phyloP scores from a whole-genome alignment of 2,797 vertebrate species.

The Betta splendens region DNA sequence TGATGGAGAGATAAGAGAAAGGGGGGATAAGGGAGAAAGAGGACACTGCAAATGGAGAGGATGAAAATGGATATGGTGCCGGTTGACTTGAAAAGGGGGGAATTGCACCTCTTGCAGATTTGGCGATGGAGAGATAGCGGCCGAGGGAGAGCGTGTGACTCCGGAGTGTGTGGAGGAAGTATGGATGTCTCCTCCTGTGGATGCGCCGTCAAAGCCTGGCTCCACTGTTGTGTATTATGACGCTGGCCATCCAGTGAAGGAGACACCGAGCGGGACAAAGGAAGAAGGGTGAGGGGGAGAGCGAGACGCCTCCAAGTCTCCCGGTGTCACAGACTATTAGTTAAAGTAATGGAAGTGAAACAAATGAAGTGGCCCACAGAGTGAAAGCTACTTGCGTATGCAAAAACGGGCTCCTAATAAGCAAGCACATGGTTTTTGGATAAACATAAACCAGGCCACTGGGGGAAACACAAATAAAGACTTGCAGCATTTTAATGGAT shows the following conservation, averaged over 20 bases:
- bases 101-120: conserved; percentile 55
- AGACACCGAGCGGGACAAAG: conserved; percentile 36
- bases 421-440: conserved; percentile 49
- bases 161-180: conserved; percentile 45
- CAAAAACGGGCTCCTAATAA: conserved; percentile 57
- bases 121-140: conserved; percentile 60
- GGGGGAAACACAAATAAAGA: conserved; percentile 54
- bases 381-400: conserved; percentile 54
- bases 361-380: conserved; percentile 57
- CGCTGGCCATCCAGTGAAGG: conserved; percentile 49
- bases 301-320: conserved; percentile 38
- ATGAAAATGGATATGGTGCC: conserved; percentile 51
- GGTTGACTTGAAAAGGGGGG: conserved; percentile 43
- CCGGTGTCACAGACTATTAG: conserved; percentile 39
- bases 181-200: conserved; percentile 59
- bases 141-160: conserved; percentile 46
- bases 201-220: conserved; percentile 61
- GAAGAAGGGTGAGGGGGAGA: conserved; percentile 30
- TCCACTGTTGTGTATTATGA: conserved; percentile 64
- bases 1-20: conserved; percentile 72
- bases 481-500: conserved; percentile 65
- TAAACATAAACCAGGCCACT: conserved; percentile 61
- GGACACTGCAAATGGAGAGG: conserved; percentile 61
- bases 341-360: conserved; percentile 41
- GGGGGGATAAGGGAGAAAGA: conserved; percentile 49